A percentile compares a stretch with the other conserved stretches of the same genome.
phyloP scores from a whole-genome alignment of 2,797 vertebrate genomes.

The Taeniopygia guttata region DNA sequence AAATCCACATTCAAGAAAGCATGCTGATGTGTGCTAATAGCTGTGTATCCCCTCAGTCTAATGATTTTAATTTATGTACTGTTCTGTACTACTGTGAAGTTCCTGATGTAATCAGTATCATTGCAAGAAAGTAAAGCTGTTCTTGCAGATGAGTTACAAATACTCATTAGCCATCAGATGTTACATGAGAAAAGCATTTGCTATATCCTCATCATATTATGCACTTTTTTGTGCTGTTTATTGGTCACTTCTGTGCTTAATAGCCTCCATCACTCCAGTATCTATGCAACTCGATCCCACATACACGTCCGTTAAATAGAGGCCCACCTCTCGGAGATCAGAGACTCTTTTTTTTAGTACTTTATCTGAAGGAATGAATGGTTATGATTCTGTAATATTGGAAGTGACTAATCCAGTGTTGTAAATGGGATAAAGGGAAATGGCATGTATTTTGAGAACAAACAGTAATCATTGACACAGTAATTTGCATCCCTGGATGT shows the following conservation, averaged over 20 bases:
- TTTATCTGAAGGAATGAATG: slow-evolving; percentile 47
- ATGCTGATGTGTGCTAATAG: background rate
- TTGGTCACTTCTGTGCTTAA: slow-evolving; percentile 6
- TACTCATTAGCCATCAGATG: slow-evolving; percentile 57
- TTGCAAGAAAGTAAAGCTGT: slow-evolving; percentile 56
- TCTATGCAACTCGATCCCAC: background rate
- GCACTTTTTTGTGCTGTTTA: background rate
- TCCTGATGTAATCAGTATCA: slow-evolving; percentile 58
- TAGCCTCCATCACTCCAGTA: background rate
- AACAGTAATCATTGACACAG: slow-evolving; percentile 67
- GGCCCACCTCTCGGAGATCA: background rate
- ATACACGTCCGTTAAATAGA: background rate
- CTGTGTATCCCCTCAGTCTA: slow-evolving; percentile 39
- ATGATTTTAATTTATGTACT: slow-evolving; percentile 61
- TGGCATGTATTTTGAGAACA: slow-evolving; percentile 63
- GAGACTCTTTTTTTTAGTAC: background rate
- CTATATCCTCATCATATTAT: background rate
- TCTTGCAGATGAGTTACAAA: slow-evolving; percentile 58
- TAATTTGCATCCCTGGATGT: slow-evolving; percentile 64
- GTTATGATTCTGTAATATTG: slow-evolving; percentile 51
- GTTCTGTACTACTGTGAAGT: slow-evolving; percentile 49
- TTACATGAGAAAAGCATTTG: slow-evolving; percentile 29
- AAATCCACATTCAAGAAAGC: slow-evolving; percentile 38
- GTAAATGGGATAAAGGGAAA: slow-evolving; percentile 62
- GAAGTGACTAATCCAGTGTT: slow-evolving; percentile 64